Conservation (phyloP, 2,797 vertebrate genomes). For the Chaetophractus vellerosus region DNA sequence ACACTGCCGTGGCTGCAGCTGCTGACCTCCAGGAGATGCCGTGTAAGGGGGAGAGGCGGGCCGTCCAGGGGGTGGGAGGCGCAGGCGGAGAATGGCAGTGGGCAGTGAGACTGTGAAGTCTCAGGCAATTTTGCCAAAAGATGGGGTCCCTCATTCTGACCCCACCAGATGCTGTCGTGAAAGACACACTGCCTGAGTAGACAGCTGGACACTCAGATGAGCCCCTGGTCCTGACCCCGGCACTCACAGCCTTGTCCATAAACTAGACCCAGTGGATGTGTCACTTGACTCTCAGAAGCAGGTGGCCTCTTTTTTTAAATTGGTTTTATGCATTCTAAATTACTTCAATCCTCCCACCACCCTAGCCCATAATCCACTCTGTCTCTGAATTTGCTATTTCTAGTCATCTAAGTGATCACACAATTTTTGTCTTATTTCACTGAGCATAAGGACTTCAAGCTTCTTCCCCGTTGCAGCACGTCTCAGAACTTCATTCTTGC, state of each 20-base stretch:
- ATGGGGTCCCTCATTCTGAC: not conserved
- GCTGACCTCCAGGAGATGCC: not conserved
- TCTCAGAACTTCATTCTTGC: too few relatives aligned
- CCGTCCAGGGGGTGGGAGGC: accelerated
- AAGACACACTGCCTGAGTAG: not conserved
- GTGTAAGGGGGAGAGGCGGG: not conserved
- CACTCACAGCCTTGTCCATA: not conserved
- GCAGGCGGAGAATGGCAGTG: not conserved
- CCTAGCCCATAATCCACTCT: too few relatives aligned
- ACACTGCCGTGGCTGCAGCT: not conserved
- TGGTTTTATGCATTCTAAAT: too few relatives aligned
- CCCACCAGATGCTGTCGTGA: not conserved
- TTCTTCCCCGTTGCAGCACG: too few relatives aligned
- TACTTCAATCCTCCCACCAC: too few relatives aligned
- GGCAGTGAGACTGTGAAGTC: not conserved
- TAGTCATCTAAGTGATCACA: too few relatives aligned
- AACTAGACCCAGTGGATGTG: accelerated
- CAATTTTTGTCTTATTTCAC: too few relatives aligned
- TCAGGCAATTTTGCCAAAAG: not conserved
- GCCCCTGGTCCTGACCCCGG: not conserved
- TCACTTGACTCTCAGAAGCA: not conserved
- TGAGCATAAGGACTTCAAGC: too few relatives aligned
- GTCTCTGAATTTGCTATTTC: too few relatives aligned
- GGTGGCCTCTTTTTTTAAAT: not conserved
- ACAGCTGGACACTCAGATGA: not conserved